Evolutionary conservation across 2,113 vertebrate species (phyloP).

Genomic region (Riparia riparia): DNA sequence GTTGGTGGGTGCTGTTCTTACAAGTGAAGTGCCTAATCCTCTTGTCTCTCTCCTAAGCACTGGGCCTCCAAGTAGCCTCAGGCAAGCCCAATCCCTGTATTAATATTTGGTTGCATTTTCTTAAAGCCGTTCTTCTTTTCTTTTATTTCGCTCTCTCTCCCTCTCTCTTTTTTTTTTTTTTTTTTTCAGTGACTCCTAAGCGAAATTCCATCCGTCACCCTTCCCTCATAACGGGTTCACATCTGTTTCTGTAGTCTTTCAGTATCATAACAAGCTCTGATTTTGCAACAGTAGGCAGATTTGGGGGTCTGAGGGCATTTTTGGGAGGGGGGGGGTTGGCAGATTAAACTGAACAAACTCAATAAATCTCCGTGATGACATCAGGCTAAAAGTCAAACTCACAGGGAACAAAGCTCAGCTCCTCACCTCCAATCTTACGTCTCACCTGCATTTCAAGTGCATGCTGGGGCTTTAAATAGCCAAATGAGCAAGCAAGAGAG

Average conservation of each 20-base stretch:
- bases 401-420: background rate
- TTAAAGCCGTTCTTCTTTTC: background rate
- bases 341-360: background rate
- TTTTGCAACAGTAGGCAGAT: slow-evolving; percentile 31
- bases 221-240: background rate
- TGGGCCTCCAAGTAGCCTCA: background rate
- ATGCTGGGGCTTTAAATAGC: background rate
- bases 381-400: background rate
- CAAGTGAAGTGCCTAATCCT: slow-evolving; percentile 39
- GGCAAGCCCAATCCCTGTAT: slow-evolving; percentile 12
- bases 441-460: background rate
- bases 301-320: background rate
- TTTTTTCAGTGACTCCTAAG: background rate
- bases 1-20: slow-evolving; percentile 30
- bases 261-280: background rate
- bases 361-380: background rate
- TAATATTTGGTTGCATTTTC: slow-evolving; percentile 45
- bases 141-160: background rate
- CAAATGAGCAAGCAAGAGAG: background rate
- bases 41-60: slow-evolving; percentile 21
- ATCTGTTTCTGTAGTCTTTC: background rate
- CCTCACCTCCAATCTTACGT: background rate
- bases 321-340: fast-evolving
- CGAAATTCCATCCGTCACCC: background rate
- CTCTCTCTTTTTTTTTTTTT: too few relatives aligned